These are phyloP conservation scores for Heterohyrax brucei DNA, from an alignment of 2,797 vertebrate genomes.

Conservation along the genomic window DNA sequence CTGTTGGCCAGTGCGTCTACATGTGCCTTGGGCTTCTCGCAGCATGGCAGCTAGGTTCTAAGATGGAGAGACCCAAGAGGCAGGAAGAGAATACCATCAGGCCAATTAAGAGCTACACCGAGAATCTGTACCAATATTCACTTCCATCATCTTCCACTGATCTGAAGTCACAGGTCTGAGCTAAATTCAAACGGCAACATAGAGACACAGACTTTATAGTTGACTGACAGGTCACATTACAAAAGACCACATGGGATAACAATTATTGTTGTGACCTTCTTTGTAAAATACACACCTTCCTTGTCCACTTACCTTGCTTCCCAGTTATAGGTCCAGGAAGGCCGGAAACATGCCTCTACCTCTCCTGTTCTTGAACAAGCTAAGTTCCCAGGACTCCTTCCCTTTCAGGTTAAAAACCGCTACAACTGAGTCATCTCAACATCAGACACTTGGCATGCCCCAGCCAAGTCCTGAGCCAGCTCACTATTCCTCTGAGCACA, in stretches of 20 bases:
- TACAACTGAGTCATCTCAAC: constrained; percentile 1
- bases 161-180: not conserved
- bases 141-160: not conserved
- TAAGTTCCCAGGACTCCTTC: constrained; percentile 1
- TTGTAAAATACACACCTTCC: not conserved
- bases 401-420: constrained; percentile 43
- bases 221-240: constrained; percentile 1
- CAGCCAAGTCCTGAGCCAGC: not conserved
- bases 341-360: not conserved
- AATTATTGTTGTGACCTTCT: not conserved
- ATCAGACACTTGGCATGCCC: not conserved
- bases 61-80: constrained; percentile 27
- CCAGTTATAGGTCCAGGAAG: not conserved
- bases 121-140: not conserved
- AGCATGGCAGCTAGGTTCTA: not conserved
- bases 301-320: constrained; percentile 14
- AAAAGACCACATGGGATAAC: not conserved
- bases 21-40: constrained; percentile 20
- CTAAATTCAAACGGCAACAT: not conserved
- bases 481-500: not conserved
- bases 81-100: constrained; percentile 32
- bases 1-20: not conserved
- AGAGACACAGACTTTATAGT: not conserved
- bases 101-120: not conserved
- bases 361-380: constrained; percentile 45